Evolutionary conservation across 2,888 invertebrate genomes (phyloP).

Genomic region (Pasiphila rectangulata): DNA sequence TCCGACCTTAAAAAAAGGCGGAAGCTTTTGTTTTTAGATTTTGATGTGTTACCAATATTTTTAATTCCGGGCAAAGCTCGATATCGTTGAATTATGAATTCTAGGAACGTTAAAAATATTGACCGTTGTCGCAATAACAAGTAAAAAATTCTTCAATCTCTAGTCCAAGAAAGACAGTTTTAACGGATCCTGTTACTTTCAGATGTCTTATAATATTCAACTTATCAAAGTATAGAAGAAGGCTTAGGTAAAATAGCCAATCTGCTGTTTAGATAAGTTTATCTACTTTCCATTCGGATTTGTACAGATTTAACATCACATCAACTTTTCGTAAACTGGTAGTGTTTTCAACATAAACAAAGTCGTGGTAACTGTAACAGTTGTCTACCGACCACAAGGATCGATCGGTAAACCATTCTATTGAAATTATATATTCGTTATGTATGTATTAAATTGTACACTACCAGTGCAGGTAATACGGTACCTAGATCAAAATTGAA

Average conservation of each 20-base stretch:
- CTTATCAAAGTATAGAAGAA: slow-evolving; percentile 36
- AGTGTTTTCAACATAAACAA: not conserved
- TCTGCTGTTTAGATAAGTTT: slow-evolving; percentile 39
- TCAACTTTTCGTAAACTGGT: slow-evolving; percentile 7
- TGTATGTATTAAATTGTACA: too few species aligned
- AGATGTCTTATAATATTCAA: slow-evolving; percentile 40
- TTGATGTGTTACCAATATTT: slow-evolving; percentile 28
- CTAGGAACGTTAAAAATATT: slow-evolving; percentile 56
- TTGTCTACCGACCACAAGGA: too few species aligned
- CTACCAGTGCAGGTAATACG: not conserved
- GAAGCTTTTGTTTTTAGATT: slow-evolving; percentile 14
- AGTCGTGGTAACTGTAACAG: too few species aligned
- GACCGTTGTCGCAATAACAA: slow-evolving; percentile 49
- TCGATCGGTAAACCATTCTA: too few species aligned
- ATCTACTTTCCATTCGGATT: slow-evolving; percentile 37
- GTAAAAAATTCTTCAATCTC: slow-evolving; percentile 70
- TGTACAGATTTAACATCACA: slow-evolving; percentile 21
- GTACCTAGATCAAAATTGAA: slow-evolving; percentile 2
- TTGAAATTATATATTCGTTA: too few species aligned
- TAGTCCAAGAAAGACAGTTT: slow-evolving; percentile 70
- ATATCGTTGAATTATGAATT: slow-evolving; percentile 51
- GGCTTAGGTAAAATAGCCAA: slow-evolving; percentile 43
- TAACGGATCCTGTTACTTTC: slow-evolving; percentile 39
- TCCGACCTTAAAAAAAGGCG: slow-evolving; percentile 1
- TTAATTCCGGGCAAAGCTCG: slow-evolving; percentile 48